Evolutionary conservation across 2,113 vertebrate species (phyloP).

Genomic region (Vulpes lagopus): DNA sequence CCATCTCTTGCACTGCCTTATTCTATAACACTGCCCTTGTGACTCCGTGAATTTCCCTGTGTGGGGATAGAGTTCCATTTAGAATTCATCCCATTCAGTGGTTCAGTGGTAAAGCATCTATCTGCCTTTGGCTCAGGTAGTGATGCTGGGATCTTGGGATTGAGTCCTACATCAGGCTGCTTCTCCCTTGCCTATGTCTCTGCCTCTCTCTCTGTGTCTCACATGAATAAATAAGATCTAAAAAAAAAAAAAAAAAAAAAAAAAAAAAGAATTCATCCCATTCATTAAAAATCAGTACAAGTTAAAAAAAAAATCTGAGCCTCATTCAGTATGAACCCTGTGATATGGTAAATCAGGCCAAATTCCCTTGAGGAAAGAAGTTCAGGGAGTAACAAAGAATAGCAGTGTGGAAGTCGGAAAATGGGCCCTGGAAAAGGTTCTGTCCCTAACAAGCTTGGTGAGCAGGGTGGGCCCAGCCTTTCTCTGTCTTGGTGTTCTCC

Average conservation of each 20-base stretch:
- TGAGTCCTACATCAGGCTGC: no score
- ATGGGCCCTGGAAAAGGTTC: background rate
- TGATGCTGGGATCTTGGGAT: no score
- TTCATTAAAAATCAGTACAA: background rate
- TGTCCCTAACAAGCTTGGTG: background rate
- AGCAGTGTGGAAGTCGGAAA: background rate
- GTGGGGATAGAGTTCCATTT: background rate
- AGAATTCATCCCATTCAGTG: background rate
- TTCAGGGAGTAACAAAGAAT: background rate
- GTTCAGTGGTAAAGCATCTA: no score
- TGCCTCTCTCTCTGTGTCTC: no score
- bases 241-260: no score
- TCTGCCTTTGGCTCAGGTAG: no score
- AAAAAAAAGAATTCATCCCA: background rate
- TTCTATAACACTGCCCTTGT: background rate
- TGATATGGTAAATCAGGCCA: background rate
- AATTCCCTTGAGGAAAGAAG: background rate
- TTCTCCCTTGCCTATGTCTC: no score
- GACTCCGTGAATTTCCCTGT: background rate
- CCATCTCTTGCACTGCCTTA: background rate
- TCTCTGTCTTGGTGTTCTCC: background rate
- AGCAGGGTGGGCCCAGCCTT: background rate
- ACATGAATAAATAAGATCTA: no score
- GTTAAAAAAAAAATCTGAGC: background rate
- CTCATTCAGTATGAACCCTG: background rate